A percentile compares a stretch with the other conserved stretches of the same genome.
Evolutionary conservation across 2,888 invertebrate genomes (phyloP).

Genomic region (Lamellibrachia columna): DNA sequence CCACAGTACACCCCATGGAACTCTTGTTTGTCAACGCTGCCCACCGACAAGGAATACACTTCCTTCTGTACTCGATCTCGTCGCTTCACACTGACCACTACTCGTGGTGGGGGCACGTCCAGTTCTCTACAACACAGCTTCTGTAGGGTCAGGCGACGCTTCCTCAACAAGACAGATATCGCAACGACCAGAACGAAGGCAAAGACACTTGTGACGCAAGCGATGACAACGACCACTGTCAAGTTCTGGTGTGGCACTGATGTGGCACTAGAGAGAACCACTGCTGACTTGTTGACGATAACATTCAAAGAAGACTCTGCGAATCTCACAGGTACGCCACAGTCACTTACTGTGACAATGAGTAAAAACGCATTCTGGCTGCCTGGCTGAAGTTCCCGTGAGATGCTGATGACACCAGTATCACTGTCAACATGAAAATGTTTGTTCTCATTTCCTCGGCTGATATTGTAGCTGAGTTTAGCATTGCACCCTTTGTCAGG

Average conservation of each 20-base stretch:
- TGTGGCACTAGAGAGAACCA: background rate
- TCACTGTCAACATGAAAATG: constrained; percentile 30
- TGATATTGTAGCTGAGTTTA: constrained; percentile 24
- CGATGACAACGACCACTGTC: constrained; percentile 37
- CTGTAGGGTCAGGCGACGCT: constrained; percentile 21
- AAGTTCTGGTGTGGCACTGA: constrained; percentile 31
- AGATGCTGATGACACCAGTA: constrained; percentile 25
- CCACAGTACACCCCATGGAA: background rate
- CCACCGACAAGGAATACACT: background rate
- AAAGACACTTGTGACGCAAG: constrained; percentile 31
- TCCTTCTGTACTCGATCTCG: background rate
- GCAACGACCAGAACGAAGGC: constrained; percentile 36
- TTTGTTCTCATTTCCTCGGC: constrained; percentile 29
- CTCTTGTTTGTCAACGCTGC: background rate
- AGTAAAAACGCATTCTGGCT: constrained; percentile 25
- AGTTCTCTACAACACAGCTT: background rate
- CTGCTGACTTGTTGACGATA: constrained; percentile 33
- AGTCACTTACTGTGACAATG: constrained; percentile 29
- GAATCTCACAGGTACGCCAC: constrained; percentile 28
- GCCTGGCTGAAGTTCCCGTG: background rate
- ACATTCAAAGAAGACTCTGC: constrained; percentile 33
- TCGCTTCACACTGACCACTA: background rate
- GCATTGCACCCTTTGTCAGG: constrained; percentile 26
- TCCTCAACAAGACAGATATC: constrained; percentile 29
- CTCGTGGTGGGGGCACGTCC: background rate